phyloP scores from a whole-genome alignment of 2,888 invertebrate species.

The Callyntrura sp. region DNA sequence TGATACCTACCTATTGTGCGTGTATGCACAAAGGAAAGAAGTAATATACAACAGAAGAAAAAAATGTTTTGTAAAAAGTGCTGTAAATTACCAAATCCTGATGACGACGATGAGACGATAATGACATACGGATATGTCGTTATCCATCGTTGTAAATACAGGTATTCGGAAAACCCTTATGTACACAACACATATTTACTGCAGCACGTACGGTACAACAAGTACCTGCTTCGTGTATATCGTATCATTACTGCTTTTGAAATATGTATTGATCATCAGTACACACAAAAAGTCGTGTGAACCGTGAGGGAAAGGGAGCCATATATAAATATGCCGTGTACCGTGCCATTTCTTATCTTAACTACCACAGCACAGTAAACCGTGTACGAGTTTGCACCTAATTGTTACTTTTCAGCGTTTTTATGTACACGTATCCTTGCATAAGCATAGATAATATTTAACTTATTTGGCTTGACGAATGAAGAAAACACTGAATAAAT shows the following conservation, averaged over 20 bases:
- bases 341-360: neutral
- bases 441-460: neutral
- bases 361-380: neutral
- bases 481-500: neutral
- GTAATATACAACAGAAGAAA: constrained; percentile 53
- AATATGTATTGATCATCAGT: constrained; percentile 27
- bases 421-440: neutral
- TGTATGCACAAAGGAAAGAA: constrained; percentile 2
- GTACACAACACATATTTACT: neutral
- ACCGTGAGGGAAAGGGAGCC: constrained; percentile 40
- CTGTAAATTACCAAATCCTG: constrained; percentile 64
- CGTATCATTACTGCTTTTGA: constrained; percentile 3
- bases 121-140: constrained; percentile 60
- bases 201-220: neutral
- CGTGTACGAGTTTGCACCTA: constrained; percentile 12
- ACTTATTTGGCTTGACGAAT: neutral
- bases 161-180: constrained; percentile 11
- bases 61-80: constrained; percentile 42
- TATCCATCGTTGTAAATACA: constrained; percentile 9
- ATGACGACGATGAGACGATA: constrained; percentile 53
- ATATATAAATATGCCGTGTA: constrained; percentile 9
- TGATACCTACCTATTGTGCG: constrained; percentile 51
- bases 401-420: neutral
- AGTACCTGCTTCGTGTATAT: neutral
- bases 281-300: constrained; percentile 41